Conservation (phyloP, 2,113 vertebrate species). For the Cebidichthys violaceus region DNA sequence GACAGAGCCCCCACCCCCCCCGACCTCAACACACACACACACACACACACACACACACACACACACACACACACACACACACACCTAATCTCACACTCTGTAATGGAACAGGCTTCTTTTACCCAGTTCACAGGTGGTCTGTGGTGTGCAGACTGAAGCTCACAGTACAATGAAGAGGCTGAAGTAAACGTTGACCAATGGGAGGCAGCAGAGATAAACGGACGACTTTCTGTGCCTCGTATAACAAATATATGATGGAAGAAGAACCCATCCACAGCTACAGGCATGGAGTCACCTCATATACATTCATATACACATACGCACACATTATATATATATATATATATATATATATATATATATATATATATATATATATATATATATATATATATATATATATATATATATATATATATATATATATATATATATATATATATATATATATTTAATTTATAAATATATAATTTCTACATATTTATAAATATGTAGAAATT, state of each 20-base stretch:
- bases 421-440: no score
- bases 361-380: no score
- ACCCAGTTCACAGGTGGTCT: slow-evolving; percentile 26
- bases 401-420: no score
- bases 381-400: no score
- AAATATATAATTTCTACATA: no score
- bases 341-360: no score
- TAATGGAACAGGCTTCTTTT: slow-evolving; percentile 63
- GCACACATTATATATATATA: no score
- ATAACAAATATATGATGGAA: background rate
- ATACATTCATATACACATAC: no score
- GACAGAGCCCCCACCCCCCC: slow-evolving; percentile 3
- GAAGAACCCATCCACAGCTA: background rate
- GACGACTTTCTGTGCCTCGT: background rate
- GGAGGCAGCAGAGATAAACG: background rate
- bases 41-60: no score
- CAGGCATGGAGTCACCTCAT: no score
- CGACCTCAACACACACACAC: slow-evolving; percentile 15
- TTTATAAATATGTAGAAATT: no score
- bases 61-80: background rate
- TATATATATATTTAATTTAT: no score
- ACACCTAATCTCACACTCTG: background rate
- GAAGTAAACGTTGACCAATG: slow-evolving; percentile 18
- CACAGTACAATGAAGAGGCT: slow-evolving; percentile 19
- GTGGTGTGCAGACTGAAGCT: slow-evolving; percentile 17